phyloP scores from a whole-genome alignment of 2,888 invertebrate genomes.

The Cataglyphis cursor region DNA sequence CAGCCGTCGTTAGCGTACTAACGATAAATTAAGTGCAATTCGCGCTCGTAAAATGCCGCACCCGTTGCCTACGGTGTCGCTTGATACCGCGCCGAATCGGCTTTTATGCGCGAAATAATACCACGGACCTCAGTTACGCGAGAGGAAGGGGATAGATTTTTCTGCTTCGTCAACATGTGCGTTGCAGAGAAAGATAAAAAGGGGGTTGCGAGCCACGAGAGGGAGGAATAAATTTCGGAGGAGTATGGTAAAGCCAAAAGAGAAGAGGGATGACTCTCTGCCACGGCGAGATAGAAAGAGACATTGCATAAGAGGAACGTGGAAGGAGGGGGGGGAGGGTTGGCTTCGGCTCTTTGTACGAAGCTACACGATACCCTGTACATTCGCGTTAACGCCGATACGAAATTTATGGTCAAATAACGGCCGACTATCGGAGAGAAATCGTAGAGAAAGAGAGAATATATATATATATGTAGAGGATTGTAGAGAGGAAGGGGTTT shows the following conservation, averaged over 20 bases:
- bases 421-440: conserved; percentile 70
- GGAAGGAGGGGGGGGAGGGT: not conserved
- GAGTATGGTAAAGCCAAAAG: conserved; percentile 65
- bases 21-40: conserved; percentile 52
- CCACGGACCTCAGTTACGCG: conserved; percentile 11
- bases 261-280: conserved; percentile 44
- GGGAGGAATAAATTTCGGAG: conserved; percentile 64
- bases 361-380: conserved; percentile 62
- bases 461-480: conserved; percentile 15
- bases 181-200: conserved; percentile 49
- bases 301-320: conserved; percentile 29
- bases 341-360: conserved; percentile 57
- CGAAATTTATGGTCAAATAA: conserved; percentile 80
- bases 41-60: conserved; percentile 43
- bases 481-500: conserved; percentile 2
- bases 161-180: conserved; percentile 48
- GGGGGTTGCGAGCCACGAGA: conserved; percentile 24
- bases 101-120: conserved; percentile 51
- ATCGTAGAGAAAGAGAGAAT: not conserved
- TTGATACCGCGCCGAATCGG: conserved; percentile 38
- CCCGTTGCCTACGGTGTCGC: conserved; percentile 32
- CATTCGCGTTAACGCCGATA: conserved; percentile 74
- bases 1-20: conserved; percentile 41
- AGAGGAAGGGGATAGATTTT: conserved; percentile 43
- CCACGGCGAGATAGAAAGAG: conserved; percentile 55